Evolutionary conservation across 2,797 vertebrate genomes (phyloP).

Genomic region (Cyclopterus lumpus): DNA sequence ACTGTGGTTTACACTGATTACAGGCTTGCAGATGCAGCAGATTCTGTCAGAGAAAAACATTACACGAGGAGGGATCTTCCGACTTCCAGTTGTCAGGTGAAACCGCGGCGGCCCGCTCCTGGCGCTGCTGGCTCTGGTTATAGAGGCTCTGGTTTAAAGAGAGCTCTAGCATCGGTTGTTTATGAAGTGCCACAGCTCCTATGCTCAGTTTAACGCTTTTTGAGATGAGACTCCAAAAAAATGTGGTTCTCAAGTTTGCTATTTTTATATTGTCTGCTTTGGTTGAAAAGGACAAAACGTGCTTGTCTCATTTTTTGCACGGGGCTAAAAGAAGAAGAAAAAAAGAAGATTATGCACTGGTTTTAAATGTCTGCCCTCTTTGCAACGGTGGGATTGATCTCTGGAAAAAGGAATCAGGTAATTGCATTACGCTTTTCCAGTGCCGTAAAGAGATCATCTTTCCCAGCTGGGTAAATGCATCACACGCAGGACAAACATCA

Average conservation of each 20-base stretch:
- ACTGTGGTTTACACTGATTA: constrained; percentile 78
- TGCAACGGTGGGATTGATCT: constrained; percentile 54
- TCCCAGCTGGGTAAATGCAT: constrained; percentile 80
- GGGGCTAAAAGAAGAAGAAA: too few species aligned
- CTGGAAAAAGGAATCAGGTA: constrained; percentile 78
- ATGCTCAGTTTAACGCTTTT: constrained; percentile 59
- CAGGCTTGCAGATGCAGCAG: constrained; percentile 74
- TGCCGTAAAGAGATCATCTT: constrained; percentile 75
- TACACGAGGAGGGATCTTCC: constrained; percentile 62
- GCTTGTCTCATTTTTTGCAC: constrained; percentile 35
- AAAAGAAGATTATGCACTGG: constrained; percentile 34
- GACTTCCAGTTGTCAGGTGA: constrained; percentile 74
- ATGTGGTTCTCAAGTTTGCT: constrained; percentile 43
- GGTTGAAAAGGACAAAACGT: constrained; percentile 40
- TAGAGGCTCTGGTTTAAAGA: constrained; percentile 48
- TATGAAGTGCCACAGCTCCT: constrained; percentile 45
- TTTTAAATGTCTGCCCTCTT: constrained; percentile 66
- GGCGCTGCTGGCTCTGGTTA: constrained; percentile 47
- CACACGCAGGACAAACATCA: constrained; percentile 76
- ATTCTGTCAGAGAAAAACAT: constrained; percentile 70
- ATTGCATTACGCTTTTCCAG: constrained; percentile 74
- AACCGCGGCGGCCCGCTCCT: constrained; percentile 56
- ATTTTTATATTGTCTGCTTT: constrained; percentile 51
- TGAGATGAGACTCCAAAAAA: constrained; percentile 63
- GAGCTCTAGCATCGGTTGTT: constrained; percentile 55